Evolutionary conservation across 1,140 invertebrate species (phyloP), one percentile per base, ranked within the genome.

Genomic region (Papilio polyxenes): DNA sequence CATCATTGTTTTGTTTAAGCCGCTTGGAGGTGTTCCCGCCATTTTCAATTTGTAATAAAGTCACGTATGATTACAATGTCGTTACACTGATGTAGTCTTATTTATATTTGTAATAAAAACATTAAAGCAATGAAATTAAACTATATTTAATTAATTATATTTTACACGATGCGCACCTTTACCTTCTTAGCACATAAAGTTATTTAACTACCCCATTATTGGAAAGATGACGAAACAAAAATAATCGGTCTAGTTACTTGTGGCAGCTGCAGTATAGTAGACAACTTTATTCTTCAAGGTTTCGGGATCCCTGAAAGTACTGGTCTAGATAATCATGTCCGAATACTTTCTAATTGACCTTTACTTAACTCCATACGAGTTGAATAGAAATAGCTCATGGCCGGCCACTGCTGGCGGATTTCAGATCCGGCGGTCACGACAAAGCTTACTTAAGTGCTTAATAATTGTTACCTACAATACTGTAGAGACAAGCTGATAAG

Each of bases 291-390:
- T 44, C 40, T 44, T 44, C 40, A 44, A 44, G 40, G 40, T 44
- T 44, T 44, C 40, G 40, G 23, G 23, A 31, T 31, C 23, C 23
- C 23, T 31, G 31, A 65, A 31, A 31, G 62, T 78, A 53, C 83
- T 75, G 79, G 83, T 83, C 83, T 83, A 86, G 44, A 74, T 74
- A 31, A 40, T 76, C 40, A 51, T 49, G 75, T 51, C 75, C 82
- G 75, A 79, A 88, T 84, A 92, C 92, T 93, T 93, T 93, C 89
- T 86, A 92, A 90, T 89, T 93, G 92, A 94, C 92, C 92, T 94
- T 93, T 93, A 83, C 80, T 84, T 82, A 81, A 85, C 83, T 85
- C 53, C 78, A 81, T 83, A 89, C 84, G 89, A 89, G 88, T 84
- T 90, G 85, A 85, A 84, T 92, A 86, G 89, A 93, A 88, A 91